Evolutionary conservation across 23 tunicate genomes (phyloP).

Genomic region (Aplidium turbinatum): DNA sequence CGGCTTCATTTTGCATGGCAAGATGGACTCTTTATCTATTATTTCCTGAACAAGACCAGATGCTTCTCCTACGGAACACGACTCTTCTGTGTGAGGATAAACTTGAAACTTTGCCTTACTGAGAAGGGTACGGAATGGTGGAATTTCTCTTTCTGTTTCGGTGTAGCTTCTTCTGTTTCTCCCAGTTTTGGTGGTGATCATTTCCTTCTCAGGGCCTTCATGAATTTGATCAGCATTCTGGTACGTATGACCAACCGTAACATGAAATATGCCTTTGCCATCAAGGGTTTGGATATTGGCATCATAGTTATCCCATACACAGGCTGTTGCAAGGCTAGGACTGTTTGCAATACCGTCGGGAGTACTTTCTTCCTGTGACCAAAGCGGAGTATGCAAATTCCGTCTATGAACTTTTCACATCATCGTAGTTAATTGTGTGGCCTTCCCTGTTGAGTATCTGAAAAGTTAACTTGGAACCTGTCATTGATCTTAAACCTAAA

Average conservation of each 20-base stretch:
- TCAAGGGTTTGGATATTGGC: conserved; percentile 1
- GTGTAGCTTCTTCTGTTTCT: not conserved
- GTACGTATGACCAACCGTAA: not conserved
- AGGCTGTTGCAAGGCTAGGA: not conserved
- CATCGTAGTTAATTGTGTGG: not conserved
- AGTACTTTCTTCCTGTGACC: not conserved
- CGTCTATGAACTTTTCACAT: not conserved
- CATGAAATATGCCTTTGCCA: not conserved
- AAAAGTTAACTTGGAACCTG: not conserved
- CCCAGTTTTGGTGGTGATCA: too few relatives aligned
- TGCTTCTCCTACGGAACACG: too few relatives aligned
- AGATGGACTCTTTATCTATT: too few relatives aligned
- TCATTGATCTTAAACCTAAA: not conserved
- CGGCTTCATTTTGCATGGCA: too few relatives aligned
- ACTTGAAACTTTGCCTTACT: too few relatives aligned
- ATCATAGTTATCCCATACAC: not conserved
- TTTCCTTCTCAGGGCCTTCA: too few relatives aligned
- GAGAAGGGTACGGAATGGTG: too few relatives aligned
- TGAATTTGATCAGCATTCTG: not conserved
- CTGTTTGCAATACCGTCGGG: not conserved
- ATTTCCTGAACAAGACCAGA: too few relatives aligned
- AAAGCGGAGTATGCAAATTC: not conserved
- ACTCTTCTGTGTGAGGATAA: too few relatives aligned
- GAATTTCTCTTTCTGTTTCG: not conserved
- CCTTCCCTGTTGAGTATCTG: not conserved